These are phyloP conservation scores for Benitochromis conjunctus DNA, from an alignment of 2,113 vertebrate genomes.

Conservation along the genomic window DNA sequence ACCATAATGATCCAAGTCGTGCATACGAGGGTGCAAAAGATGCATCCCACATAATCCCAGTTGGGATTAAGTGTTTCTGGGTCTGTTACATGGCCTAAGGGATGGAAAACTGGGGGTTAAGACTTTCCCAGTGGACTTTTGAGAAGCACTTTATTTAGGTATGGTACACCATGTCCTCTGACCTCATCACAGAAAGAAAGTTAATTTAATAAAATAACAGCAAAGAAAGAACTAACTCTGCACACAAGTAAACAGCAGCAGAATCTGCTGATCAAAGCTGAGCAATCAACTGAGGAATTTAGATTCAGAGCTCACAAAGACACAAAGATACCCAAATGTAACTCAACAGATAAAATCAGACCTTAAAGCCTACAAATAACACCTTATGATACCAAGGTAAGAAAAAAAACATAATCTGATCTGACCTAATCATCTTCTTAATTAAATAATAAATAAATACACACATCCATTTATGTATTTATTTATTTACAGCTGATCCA, in stretches of 20 bases:
- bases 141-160: not conserved
- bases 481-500: not conserved
- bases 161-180: not conserved
- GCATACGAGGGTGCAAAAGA: not conserved
- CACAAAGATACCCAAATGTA: not conserved
- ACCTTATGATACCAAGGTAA: not conserved
- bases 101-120: not conserved
- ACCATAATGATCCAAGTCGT: not conserved
- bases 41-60: not conserved
- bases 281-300: not conserved
- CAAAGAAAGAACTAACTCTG: not conserved
- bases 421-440: not conserved
- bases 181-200: not conserved
- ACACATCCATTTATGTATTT: not conserved
- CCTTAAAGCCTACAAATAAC: not conserved
- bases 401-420: not conserved
- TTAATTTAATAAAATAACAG: not conserved
- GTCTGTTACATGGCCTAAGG: not conserved
- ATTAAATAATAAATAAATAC: not conserved
- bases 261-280: not conserved
- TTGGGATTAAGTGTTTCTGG: slow-evolving; percentile 12
- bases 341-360: not conserved
- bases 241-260: not conserved
- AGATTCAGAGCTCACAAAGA: not conserved
- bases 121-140: not conserved